Base-by-base conservation (phyloP, 2,797 vertebrate genomes). In the Merluccius polli region DNA sequence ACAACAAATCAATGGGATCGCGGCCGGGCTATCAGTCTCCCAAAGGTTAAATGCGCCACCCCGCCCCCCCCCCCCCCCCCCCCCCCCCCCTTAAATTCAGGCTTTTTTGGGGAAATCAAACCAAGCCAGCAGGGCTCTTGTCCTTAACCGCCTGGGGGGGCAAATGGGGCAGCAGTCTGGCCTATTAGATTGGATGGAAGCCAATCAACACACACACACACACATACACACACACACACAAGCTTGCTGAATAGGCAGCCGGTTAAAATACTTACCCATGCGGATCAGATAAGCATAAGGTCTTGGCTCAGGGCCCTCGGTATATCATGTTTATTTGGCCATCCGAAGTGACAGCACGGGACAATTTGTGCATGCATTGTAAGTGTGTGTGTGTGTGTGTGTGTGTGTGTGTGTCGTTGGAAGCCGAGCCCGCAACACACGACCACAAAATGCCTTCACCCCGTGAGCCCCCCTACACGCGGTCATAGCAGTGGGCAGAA, bases 41-140 rank as follows among this genome's bases (percentile, higher is more conserved):
- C 81, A 89, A 91, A 92, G 90, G 90, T 91, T 90, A 91, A 92
- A 87, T 83, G 82, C 78, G 79, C 73, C 81, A 78, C 87, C 80
- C 77, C 65, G 38, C 15, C 44, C 44, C 15, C 11, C 41, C 9
- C 2, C 41, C 81, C 78, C 87, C 80, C 77, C 65, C 44, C 15
- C 44, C 44, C 15, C 11, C 41, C 9, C 2, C 41, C 16, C 44
- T 18, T 83, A 82, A 92, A 86, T 85, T 82, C 72, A 81, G 82
- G 72, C 75, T 82, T 89, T 92, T 90, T 81, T 88, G 88, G 70
- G 84, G 78, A 83, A 88, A 90, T 71, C 80, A 84, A 89, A 84
- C 72, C 81, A 85, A 89, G 76, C 36, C 77, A 77, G 79, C 71
- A 73, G 78, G 81, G 87, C 78, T 83, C 79, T 81, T 80, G 85